Percentiles rank a stretch among this genome's conserved stretches.
phyloP scores from a whole-genome alignment of 2,797 vertebrate species.

The Fistularia tabacaria region DNA sequence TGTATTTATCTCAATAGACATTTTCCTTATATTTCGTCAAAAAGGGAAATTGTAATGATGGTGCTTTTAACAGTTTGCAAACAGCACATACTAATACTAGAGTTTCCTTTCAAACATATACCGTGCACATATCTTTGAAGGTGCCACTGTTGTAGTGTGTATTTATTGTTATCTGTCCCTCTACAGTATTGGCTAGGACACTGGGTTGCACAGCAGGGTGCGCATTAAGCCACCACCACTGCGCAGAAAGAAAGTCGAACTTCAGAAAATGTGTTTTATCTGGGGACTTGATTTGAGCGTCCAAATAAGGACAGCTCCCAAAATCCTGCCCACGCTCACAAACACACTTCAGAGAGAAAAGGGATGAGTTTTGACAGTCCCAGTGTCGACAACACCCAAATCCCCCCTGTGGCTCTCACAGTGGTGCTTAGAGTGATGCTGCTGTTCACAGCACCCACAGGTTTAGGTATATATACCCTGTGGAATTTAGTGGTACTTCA shows the following conservation, averaged over 20 bases:
- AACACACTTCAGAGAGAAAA: conserved; percentile 55
- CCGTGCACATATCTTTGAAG: conserved; percentile 17
- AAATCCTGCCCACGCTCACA: conserved; percentile 64
- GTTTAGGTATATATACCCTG: conserved; percentile 9
- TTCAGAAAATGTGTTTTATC: conserved; percentile 76
- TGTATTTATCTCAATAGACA: no score
- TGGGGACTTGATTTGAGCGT: conserved; percentile 64
- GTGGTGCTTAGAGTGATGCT: conserved; percentile 30
- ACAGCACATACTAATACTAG: not conserved
- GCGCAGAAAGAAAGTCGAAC: conserved; percentile 36
- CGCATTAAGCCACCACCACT: conserved; percentile 60
- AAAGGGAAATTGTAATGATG: no score
- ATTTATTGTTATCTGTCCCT: conserved; percentile 67
- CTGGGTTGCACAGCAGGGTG: conserved; percentile 72
- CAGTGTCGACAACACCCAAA: conserved; percentile 33
- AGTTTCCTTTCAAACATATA: conserved; percentile 13
- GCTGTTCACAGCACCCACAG: conserved; percentile 34
- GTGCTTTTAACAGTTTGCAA: not conserved
- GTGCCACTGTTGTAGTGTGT: conserved; percentile 23
- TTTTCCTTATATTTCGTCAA: no score
- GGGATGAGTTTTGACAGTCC: conserved; percentile 48
- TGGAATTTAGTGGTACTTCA: no score
- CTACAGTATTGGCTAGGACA: conserved; percentile 68
- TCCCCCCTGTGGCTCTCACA: conserved; percentile 26
- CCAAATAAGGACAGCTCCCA: conserved; percentile 62